Percentiles rank a stretch among this genome's conserved stretches.
Conservation (phyloP, 2,797 vertebrate species). For the Dallia pectoralis region DNA sequence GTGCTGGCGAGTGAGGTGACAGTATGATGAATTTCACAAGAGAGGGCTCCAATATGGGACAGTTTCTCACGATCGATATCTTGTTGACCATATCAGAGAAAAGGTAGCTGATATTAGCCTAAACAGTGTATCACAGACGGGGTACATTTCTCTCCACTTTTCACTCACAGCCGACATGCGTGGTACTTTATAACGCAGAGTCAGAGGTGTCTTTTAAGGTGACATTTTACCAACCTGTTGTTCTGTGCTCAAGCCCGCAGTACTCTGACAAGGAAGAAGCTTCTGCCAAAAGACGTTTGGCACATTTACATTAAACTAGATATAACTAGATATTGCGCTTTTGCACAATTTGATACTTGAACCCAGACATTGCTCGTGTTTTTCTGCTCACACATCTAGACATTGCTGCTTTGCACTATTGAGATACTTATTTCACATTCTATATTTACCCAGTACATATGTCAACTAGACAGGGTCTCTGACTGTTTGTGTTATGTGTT, state of each 20-base stretch:
- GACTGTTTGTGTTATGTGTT: no score
- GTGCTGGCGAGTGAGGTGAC: conserved; percentile 92
- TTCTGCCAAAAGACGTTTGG: conserved; percentile 68
- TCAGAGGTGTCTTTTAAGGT: conserved; percentile 57
- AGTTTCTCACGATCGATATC: conserved; percentile 99
- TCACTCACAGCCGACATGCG: conserved; percentile 91
- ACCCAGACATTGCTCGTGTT: no score
- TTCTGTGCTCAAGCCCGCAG: conserved; percentile 50
- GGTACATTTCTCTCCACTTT: conserved; percentile 95
- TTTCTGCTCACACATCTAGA: no score
- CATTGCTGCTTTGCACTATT: no score
- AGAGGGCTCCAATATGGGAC: conserved; percentile 99
- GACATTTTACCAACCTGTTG: conserved; percentile 76
- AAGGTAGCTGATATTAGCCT: conserved; percentile 99
- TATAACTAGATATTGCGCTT: no score
- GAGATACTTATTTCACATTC: no score
- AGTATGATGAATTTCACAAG: conserved; percentile 99
- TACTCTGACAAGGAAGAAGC: conserved; percentile 67
- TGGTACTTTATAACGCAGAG: conserved; percentile 89
- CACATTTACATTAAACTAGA: conserved; percentile 46
- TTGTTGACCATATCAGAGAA: conserved; percentile 97
- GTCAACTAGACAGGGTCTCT: no score
- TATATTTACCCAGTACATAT: no score
- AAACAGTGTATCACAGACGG: conserved; percentile 99
- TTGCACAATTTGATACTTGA: no score